A percentile compares a stretch with the other conserved stretches of the same genome.
Evolutionary conservation across 2,888 invertebrate species (phyloP).

Genomic region (Melinaea marsaeus): DNA sequence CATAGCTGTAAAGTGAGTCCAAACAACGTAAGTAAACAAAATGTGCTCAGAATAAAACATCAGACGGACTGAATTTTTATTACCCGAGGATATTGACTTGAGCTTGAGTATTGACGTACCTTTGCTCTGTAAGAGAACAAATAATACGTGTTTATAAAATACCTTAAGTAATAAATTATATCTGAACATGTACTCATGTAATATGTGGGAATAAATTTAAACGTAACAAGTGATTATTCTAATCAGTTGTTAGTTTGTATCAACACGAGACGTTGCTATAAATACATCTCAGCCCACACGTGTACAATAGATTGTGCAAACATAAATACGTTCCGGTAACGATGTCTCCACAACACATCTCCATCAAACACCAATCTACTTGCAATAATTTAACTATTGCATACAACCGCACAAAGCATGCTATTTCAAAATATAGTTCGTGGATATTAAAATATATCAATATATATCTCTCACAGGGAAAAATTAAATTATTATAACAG

Average conservation of each 20-base stretch:
- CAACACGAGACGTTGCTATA: constrained; percentile 2
- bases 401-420: not conserved
- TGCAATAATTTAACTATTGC: not conserved
- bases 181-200: not conserved
- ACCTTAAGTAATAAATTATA: not conserved
- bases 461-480: too few species aligned
- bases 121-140: not conserved
- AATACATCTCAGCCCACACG: not conserved
- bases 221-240: too few species aligned
- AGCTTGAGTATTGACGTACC: not conserved
- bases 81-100: constrained; percentile 18
- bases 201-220: too few species aligned
- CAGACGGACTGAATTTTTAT: constrained; percentile 20
- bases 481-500: too few species aligned
- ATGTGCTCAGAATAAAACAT: constrained; percentile 19
- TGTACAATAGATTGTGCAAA: not conserved
- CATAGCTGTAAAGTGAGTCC: constrained; percentile 24
- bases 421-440: too few species aligned
- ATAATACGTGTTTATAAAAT: not conserved
- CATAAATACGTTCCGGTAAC: constrained; percentile 1
- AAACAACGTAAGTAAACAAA: constrained; percentile 24
- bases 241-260: too few species aligned
- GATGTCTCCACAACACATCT: not conserved
- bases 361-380: constrained; percentile 5
- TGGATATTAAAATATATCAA: too few species aligned